phyloP scores from a whole-genome alignment of 2,113 vertebrate genomes.

The Gobiocypris rarus region DNA sequence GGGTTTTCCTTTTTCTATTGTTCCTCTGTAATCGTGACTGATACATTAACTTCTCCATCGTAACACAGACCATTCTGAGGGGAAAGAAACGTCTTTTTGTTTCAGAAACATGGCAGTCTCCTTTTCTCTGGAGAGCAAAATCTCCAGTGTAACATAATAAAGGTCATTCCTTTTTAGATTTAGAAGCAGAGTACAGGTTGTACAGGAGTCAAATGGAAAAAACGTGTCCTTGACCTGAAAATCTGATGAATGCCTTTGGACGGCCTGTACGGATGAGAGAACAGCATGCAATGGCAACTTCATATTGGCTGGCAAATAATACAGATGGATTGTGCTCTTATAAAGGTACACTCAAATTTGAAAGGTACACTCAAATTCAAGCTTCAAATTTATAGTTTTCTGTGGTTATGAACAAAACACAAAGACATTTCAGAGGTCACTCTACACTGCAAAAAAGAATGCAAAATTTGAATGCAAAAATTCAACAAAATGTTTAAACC shows the following conservation, averaged over 20 bases:
- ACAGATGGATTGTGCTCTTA: neutral
- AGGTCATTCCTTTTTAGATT: slow-evolving; percentile 9
- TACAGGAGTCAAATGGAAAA: slow-evolving; percentile 15
- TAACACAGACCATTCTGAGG: neutral
- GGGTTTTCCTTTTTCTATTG: neutral
- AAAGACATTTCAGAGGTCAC: neutral
- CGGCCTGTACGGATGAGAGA: neutral
- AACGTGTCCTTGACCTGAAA: slow-evolving; percentile 8
- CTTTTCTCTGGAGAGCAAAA: neutral
- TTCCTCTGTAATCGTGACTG: neutral
- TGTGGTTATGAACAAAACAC: neutral
- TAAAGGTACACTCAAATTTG: neutral
- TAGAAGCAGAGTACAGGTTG: neutral
- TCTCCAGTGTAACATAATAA: neutral
- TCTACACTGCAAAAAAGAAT: too few species aligned
- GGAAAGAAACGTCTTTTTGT: neutral
- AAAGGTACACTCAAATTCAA: neutral
- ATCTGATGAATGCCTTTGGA: neutral
- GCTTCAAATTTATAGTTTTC: neutral
- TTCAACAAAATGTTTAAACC: too few species aligned
- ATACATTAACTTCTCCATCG: neutral
- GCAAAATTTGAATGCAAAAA: too few species aligned
- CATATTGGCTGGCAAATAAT: neutral
- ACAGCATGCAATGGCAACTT: neutral
- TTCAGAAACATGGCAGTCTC: neutral